Percentiles rank a stretch among this genome's conserved stretches.
Evolutionary conservation across 2,797 vertebrate genomes (phyloP).

Genomic region (Megaceryle alcyon): DNA sequence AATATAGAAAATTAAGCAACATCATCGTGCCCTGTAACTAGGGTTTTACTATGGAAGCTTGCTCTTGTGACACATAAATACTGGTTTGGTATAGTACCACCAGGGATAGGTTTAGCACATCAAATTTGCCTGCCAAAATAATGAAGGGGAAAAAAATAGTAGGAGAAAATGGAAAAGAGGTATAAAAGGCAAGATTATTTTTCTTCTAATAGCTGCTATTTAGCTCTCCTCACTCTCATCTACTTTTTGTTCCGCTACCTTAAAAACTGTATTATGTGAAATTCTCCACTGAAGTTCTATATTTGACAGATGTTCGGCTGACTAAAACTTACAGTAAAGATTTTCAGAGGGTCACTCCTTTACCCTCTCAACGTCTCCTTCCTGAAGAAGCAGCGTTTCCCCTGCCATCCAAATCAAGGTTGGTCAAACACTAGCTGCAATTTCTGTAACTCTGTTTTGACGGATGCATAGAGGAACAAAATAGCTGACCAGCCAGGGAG

Average conservation of each 20-base stretch:
- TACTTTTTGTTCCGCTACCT: slow-evolving; percentile 18
- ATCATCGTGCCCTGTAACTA: not conserved
- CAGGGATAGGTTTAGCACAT: not conserved
- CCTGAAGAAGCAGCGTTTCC: not conserved
- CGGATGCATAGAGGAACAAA: not conserved
- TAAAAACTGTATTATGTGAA: slow-evolving; percentile 24
- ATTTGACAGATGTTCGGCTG: not conserved
- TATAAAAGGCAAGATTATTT: slow-evolving; percentile 16
- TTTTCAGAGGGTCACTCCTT: not conserved
- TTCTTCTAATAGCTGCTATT: slow-evolving; percentile 43
- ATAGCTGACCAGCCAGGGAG: not conserved
- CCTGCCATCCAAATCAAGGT: not conserved
- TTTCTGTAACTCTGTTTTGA: slow-evolving; percentile 16
- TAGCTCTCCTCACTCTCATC: slow-evolving; percentile 5
- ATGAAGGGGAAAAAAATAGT: not conserved
- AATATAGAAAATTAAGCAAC: not conserved
- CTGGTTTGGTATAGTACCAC: not conserved
- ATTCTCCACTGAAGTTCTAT: not conserved
- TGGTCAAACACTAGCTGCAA: not conserved
- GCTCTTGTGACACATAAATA: not conserved
- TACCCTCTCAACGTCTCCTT: not conserved
- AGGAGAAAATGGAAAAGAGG: not conserved
- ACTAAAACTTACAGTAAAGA: not conserved
- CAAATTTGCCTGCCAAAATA: slow-evolving; percentile 17
- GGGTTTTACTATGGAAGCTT: not conserved